Evolutionary conservation across 2,888 invertebrate genomes (phyloP), one percentile per base, ranked within the genome.

Genomic region (Corbicula japonica): DNA sequence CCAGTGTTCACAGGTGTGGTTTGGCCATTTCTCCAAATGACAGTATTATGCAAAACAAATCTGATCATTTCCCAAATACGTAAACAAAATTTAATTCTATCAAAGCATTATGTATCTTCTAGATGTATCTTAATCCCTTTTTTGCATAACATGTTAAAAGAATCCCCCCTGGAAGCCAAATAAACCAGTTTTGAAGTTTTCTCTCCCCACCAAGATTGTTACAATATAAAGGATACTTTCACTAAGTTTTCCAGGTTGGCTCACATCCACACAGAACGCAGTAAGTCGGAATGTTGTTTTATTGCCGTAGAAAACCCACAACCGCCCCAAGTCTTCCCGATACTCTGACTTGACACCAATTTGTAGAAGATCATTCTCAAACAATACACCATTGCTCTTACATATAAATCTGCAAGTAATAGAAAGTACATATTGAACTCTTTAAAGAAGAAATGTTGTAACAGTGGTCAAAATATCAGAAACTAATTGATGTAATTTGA

Each of bases 311-410:
- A 98, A 99, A 78, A 99, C 95, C 44, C 98, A 98, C 89, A 99
- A 95, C 74, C 99, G 96, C 23, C 99, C 99, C 89, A 99, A 95
- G 94, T 99, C 99, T 94, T 98, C 97, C 88, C 98, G 95, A 92
- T 96, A 99, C 94, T 99, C 99, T 91, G 98, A 97, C 94, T 99
- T 99, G 1, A 99, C 97, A 76, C 99, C 99, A 91, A 99, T 98
- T 95, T 99, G 99, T 89, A 99, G 81, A 18, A 93, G 95, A 92
- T 99, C 98, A 94, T 98, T 99, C 94, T 99, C 99, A 94, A 98
- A 99, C 30, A 99, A 95, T 30, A 99, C 98, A 71, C 99, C 99
- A 94, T 99, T 99, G 94, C 98, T 98, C 95, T 99, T 99, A 94
- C 88, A 88, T 50, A 90, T 81, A 83, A 91, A 91, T 77, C 91